These are phyloP conservation scores for Hirtodrosophila confusa DNA, from an alignment of 2,888 invertebrate genomes.

Conservation along the genomic window DNA sequence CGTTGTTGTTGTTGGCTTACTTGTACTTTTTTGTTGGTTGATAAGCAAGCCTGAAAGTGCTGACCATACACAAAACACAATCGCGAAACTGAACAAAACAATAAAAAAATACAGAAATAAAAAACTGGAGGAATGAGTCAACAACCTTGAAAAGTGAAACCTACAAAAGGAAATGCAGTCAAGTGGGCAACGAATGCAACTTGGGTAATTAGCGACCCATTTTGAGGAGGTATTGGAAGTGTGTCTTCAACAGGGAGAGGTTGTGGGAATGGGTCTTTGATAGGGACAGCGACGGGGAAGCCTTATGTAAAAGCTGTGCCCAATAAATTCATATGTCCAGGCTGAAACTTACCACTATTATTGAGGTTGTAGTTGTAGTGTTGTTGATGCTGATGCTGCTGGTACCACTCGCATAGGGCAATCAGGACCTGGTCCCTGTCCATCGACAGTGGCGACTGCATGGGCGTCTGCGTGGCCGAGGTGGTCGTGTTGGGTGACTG, in stretches of 20 bases:
- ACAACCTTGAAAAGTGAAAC: conserved; percentile 67
- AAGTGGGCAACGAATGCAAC: conserved; percentile 41
- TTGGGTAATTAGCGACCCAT: conserved; percentile 56
- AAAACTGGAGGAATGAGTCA: conserved; percentile 45
- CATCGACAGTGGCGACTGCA: conserved; percentile 77
- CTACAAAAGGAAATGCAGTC: conserved; percentile 46
- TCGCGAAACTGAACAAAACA: conserved; percentile 3
- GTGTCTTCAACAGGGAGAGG: no score
- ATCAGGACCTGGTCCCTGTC: conserved; percentile 82
- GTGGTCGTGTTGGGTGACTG: conserved; percentile 83
- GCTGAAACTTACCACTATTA: conserved; percentile 72
- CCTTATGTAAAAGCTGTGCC: no score
- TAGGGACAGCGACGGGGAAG: no score
- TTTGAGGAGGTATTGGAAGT: conserved; percentile 13
- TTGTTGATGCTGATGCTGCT: conserved; percentile 72
- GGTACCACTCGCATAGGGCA: conserved; percentile 83
- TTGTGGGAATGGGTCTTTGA: background rate
- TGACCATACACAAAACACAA: conserved; percentile 37
- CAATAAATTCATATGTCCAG: background rate
- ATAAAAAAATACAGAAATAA: background rate
- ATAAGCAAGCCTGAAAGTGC: conserved; percentile 45
- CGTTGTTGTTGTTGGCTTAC: conserved; percentile 9
- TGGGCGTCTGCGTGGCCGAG: conserved; percentile 82
- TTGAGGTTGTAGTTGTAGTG: conserved; percentile 62
- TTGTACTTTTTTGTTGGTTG: conserved; percentile 18